Conservation (phyloP, 2,113 vertebrate genomes). For the Amblyornis subalaris region DNA sequence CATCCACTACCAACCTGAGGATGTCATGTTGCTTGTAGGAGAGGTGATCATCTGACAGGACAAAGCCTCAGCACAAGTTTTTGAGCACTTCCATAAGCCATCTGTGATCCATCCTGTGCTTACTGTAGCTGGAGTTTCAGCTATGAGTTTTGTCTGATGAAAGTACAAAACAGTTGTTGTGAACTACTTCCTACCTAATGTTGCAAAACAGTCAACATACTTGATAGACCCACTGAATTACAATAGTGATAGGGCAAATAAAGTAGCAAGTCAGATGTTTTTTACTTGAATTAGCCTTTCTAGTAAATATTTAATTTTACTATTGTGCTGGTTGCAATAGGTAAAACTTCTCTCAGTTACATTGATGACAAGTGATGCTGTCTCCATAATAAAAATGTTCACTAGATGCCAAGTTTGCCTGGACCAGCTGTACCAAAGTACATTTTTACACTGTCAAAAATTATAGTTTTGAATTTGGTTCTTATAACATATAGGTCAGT, state of each 20-base stretch:
- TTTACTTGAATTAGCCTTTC: not conserved
- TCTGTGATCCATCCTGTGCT: rapidly evolving
- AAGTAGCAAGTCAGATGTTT: not conserved
- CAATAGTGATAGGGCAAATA: not conserved
- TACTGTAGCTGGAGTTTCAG: not conserved
- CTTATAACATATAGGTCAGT: not conserved
- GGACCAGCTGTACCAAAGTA: not conserved
- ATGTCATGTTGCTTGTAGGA: not conserved
- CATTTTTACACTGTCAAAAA: not conserved
- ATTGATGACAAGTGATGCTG: not conserved
- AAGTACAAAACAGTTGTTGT: not conserved
- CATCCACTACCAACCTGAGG: not conserved
- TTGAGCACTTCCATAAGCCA: not conserved
- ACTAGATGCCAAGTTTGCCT: not conserved
- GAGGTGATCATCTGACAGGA: not conserved
- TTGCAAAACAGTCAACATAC: not conserved
- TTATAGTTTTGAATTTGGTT: not conserved
- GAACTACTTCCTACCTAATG: not conserved
- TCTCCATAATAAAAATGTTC: not conserved
- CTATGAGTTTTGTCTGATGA: not conserved
- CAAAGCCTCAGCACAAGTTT: not conserved
- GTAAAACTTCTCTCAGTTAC: not conserved
- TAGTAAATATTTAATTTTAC: not conserved
- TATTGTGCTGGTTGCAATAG: not conserved
- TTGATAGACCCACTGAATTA: not conserved